Base-by-base conservation (phyloP, 2,888 invertebrate genomes). In the Tenthredo livida region DNA sequence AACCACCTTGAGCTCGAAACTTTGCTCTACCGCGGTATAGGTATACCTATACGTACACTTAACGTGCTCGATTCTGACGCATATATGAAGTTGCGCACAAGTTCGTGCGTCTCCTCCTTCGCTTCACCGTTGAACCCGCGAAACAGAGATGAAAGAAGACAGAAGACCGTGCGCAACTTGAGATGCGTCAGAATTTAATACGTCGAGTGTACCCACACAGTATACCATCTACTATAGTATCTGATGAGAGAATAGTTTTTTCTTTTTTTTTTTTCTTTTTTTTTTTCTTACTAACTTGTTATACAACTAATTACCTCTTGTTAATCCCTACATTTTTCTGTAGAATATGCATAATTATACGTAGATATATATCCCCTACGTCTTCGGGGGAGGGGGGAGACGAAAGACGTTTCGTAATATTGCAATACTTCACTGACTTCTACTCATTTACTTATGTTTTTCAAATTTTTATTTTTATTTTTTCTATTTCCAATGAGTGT, bases 1-100 rank as follows among this genome's bases (percentile, higher is more conserved):
- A 54, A 77, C 77, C 77, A 77, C 77, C 77, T 77, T 77, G 77
- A 77, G 77, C 72, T 73, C 43, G n/a, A 77, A 77, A 50, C 50
- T 15, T 12, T 17, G 50, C 54, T 40, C 17, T 43, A 43, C 10
- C 43, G n/a, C 54, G 1, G 29, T 75, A 43, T 25, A n/a, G 15
- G 15, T 47, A 47, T 25, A n/a, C 15, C 2, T 29, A 29, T 25
- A n/a, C 15, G 47, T 47, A 47, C 47, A 47, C 47, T 47, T 47
- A 0, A 47, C 47, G 0, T 47, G 15, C 15, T 15, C 3, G 47
- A 47, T 47, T 47, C 47, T 47, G 47, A 12, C 47, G 47, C 47
- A 47, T 47, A 9, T 12, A 43, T 2, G 40, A 47, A 12, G 47
- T 15, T 47, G 47, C 47, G 47, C 47, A 15, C 12, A 47, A 3